Evolutionary conservation across 2,113 vertebrate species (phyloP), one percentile per base, ranked within the genome.

Genomic region (Burhinus bistriatus): DNA sequence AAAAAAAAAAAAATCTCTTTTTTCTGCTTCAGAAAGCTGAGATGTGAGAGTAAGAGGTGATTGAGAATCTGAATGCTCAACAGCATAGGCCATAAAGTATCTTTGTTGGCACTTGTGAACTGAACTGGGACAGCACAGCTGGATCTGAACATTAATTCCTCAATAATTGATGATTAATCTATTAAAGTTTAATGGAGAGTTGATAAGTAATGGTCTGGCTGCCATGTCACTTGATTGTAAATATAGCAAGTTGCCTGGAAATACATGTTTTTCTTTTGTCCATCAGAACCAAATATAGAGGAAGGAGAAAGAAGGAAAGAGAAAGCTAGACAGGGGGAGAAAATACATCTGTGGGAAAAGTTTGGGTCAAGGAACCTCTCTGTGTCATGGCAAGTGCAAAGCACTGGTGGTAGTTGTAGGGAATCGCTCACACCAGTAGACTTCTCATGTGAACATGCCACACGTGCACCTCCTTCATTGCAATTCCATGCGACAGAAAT

Each of bases 151-250:
- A 97, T 98, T 97, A 97, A 97, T 97, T 70, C 95, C 97, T 99
- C 97, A 98, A 99, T 99, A 98, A 98, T 98, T 98, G 75, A 99
- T 98, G 95, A 95, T 92, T 83, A 91, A 96, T 97, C 89, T 97
- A 97, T 99, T 95, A 99, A 99, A 98, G 95, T 98, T 98, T 99
- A 98, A 99, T 98, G 98, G 91, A 73, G 64, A 97, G 95, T 95
- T 98, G 95, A 97, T 98, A 97, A 98, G 97, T 98, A 97, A 98
- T 97, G 98, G 96, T 82, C 91, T 88, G 92, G 91, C 98, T 98
- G 98, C 97, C 98, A 98, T 95, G 96, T 98, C 98, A 93, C 88
- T 97, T 97, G 97, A 96, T 83, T 97, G 98, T 98, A 97, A 98
- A 97, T 95, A 91, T 91, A 97, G 83, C 94, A 98, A 97, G 97